Percentiles rank a stretch among this genome's conserved stretches.
Conservation (phyloP, 2,888 invertebrate genomes). For the Drosophila longiperda region DNA sequence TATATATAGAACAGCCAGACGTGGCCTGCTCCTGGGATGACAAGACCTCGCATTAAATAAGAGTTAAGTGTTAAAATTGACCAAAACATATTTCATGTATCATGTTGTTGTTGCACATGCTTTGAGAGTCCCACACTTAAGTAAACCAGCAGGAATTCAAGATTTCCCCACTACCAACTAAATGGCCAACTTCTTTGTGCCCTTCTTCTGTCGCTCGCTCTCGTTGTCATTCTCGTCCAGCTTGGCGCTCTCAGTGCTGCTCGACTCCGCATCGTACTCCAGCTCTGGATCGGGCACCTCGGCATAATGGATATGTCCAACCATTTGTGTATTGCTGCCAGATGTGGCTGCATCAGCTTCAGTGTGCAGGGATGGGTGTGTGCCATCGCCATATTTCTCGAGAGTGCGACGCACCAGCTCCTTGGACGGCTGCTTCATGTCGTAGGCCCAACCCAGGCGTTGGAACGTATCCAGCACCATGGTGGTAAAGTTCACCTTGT, state of each 20-base stretch:
- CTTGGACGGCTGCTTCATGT: constrained; percentile 88
- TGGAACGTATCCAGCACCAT: constrained; percentile 89
- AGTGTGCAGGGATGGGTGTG: constrained; percentile 69
- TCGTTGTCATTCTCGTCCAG: constrained; percentile 82
- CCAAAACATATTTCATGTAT: constrained; percentile 24
- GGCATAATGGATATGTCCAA: constrained; percentile 79
- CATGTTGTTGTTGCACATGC: constrained; percentile 28
- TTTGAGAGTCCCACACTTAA: constrained; percentile 41
- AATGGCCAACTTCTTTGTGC: constrained; percentile 56
- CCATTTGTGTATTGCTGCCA: constrained; percentile 43
- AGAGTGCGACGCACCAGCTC: constrained; percentile 87
- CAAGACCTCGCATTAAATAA: constrained; percentile 66
- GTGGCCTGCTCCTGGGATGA: constrained; percentile 56
- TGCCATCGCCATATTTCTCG: constrained; percentile 85
- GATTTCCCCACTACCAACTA: constrained; percentile 7
- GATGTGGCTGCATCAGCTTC: constrained; percentile 6
- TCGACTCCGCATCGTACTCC: constrained; percentile 81
- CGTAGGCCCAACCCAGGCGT: constrained; percentile 91
- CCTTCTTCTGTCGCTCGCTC: constrained; percentile 70
- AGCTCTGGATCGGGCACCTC: constrained; percentile 83
- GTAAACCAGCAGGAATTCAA: constrained; percentile 23
- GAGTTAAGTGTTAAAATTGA: constrained; percentile 56
- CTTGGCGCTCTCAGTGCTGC: constrained; percentile 83
- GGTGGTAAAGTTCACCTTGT: constrained; percentile 89
- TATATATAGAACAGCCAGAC: constrained; percentile 57